These are phyloP conservation scores for Zhuqinia jingwanae DNA, from an alignment of 2,888 invertebrate genomes.

Conservation along the genomic window DNA sequence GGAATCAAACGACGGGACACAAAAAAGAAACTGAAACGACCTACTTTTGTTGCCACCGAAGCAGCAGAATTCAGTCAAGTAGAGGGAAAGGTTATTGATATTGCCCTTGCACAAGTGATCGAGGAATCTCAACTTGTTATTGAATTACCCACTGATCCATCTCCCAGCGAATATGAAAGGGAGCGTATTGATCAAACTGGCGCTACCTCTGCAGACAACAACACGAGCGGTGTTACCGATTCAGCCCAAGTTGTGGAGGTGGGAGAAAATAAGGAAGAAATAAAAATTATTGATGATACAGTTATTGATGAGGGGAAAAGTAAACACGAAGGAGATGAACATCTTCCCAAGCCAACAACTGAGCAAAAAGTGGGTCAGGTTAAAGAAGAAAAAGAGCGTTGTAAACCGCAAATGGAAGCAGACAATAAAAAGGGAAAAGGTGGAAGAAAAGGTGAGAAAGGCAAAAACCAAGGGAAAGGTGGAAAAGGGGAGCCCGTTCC, in stretches of 20 bases:
- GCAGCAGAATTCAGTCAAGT: neutral
- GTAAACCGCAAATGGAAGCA: neutral
- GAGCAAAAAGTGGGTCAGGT: neutral
- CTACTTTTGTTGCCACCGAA: conserved; percentile 46
- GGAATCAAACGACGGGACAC: conserved; percentile 69
- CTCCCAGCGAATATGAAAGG: neutral
- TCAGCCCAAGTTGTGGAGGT: neutral
- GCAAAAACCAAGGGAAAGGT: conserved; percentile 6
- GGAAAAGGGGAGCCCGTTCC: neutral
- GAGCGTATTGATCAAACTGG: neutral
- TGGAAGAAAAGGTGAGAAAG: conserved; percentile 24
- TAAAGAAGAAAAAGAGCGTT: neutral
- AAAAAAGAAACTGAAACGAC: conserved; percentile 73
- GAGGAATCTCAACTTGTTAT: neutral
- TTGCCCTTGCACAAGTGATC: neutral
- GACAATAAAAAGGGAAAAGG: conserved; percentile 39
- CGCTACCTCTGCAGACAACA: neutral
- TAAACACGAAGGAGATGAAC: conserved; percentile 35
- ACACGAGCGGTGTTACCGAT: neutral
- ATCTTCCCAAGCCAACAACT: neutral
- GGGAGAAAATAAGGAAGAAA: neutral
- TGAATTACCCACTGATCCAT: neutral
- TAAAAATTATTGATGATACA: conserved; percentile 23
- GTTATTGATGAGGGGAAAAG: conserved; percentile 45
- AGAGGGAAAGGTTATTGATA: neutral